Evolutionary conservation across 2,113 vertebrate genomes (phyloP), one percentile per base, ranked within the genome.

Genomic region (Oreochromis tanganicae): DNA sequence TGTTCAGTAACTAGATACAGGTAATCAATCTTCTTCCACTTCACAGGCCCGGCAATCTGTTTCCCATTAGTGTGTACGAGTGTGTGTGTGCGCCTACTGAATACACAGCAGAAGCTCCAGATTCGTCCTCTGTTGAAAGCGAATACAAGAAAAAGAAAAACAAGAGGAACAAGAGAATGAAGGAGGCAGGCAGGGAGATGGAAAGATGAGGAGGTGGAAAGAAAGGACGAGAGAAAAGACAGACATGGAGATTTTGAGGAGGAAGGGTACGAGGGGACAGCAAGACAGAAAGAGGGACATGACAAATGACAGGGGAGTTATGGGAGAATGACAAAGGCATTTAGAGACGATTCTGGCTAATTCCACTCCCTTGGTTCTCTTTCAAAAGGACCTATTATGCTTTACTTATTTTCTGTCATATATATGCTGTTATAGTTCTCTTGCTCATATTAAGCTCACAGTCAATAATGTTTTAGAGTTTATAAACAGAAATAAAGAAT

Each of bases 21-120:
- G 95, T 96, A 94, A 96, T 97, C 96, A 96, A 96, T 96, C 96
- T 96, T 95, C 92, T 83, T 96, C 95, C 89, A 93, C 95, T 93
- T 94, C 95, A 93, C 93, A 94, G 90, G 85, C 88, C 88, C 82
- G 50, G 36, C 92, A 95, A 92, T 94, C 92, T 96, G 96, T 92
- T 96, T 96, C 93, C 94, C 92, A 96, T 96, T 96, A 96, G 75
- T 79, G 86, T 93, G 88, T 89, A 86, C 5, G 82, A n/a, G 81
- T 73, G 89, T 87, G 82, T 82, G 88, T 82, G 88, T 14, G 89
- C 52, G 59, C 87, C 85, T 85, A 85, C 91, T 9, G 86, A 93
- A 91, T 54, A 78, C 88, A 75, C 91, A 92, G 85, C 87, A 92
- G 87, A 90, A 89, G 90, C 83, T 71, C 81, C 29, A 83, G 81